Base-by-base conservation (phyloP, 2,888 invertebrate genomes). In the Magallana nippona region DNA sequence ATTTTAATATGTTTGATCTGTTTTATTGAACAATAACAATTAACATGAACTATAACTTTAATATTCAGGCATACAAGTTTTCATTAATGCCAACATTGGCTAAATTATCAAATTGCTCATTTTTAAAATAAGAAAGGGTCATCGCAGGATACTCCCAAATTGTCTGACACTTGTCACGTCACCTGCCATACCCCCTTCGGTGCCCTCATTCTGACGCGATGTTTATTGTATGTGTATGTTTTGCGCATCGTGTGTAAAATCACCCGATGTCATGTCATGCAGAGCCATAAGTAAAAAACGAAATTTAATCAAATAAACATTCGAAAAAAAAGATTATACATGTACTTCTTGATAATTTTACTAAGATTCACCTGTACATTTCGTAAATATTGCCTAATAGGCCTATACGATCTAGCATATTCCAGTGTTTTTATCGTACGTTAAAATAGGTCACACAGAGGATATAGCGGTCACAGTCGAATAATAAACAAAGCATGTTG, bases 381-480 rank as follows among this genome's bases (percentile, higher is more conserved):
- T 60, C 19, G 8, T 10, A 60, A n/a, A 60, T 1, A 71, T 71
- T 71, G 5, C 32, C 71, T 71, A 22, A 71, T 60, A 19, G n/a
- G n/a, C n/a, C n/a, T n/a, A 1, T 17, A 60, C 19, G 22, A 27
- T 71, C 71, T 71, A 13, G 71, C 27, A 71, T 27, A 22, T 71
- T 71, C 71, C 13, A 71, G 27, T 71, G 27, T 71, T 22, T 60
- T 71, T 71, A 71, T 27, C 71, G 27, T 71, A 27, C 32, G 71
- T 71, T 15, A 27, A 71, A 27, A 71, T 71, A 71, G 71, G 71
- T 71, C 71, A 71, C 13, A 71, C 71, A 71, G 32, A 71, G 79
- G 10, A 57, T 57, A 79, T 56, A 56, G 79, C 79, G 79, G 79
- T 79, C 79, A 79, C 56, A 56, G 57, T 22, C 19, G 79, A 57